Base-by-base conservation (phyloP, 2,113 vertebrate species). In the Camelus dromedarius region DNA sequence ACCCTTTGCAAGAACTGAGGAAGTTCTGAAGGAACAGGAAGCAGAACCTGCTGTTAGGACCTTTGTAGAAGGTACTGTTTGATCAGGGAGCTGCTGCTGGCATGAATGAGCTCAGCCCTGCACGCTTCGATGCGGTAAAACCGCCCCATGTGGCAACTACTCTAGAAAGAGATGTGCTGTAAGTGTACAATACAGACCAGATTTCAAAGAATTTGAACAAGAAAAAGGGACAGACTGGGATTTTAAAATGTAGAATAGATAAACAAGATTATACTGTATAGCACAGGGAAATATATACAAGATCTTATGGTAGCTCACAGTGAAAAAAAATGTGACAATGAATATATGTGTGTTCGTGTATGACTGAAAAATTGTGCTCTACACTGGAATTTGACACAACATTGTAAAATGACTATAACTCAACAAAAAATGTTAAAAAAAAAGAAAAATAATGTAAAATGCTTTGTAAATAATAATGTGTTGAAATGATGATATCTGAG, bases 101-200 rank as follows among this genome's bases (percentile, higher is more conserved):
- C 35, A 8, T 67, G 42, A 56, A 8, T 22, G 4, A 56, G 50
- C 35, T 18, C 20, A 18, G 5, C 30, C 26, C 38, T 11, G 12
- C 4, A 0, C 5, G 79, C 69, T 38, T 24, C 19, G 15, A 2
- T 8, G n/a, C 0, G 18, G 32, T 8, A 54, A 67, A 19, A 15
- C 20, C 2, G 3, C 38, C 20, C 10, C 50, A 9, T 2, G 24
- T 4, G 11, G 66, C 2, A 1, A 76, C 16, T 5, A 3, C 38
- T 89, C 62, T 30, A 13, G 58, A 87, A 83, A 58, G 50, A 87
- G 62, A 16, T 24, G 50, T 16, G 26, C 70, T 11, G 2, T 9
- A 50, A 32, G 13, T 0, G 1, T 30, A 18, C 13, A 14, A 3
- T 12, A 35, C 5, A 32, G 18, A 14, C 32, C 38, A 4, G 13